Evolutionary conservation across 2,797 vertebrate species (phyloP).

Genomic region (Todus mexicanus): DNA sequence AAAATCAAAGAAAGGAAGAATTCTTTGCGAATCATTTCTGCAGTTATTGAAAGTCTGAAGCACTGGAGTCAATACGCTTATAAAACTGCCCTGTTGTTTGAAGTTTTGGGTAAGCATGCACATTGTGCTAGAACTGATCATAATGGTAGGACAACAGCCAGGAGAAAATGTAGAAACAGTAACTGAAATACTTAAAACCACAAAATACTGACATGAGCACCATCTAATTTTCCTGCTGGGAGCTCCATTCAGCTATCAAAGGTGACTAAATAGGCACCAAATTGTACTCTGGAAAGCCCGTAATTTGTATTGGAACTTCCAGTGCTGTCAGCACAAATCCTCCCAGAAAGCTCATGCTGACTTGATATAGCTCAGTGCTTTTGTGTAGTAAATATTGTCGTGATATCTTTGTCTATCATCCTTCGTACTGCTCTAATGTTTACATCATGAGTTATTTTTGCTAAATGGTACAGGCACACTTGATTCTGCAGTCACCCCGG

Average conservation of each 20-base stretch:
- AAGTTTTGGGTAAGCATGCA: slow-evolving; percentile 85
- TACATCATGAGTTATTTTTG: neutral
- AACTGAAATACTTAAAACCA: neutral
- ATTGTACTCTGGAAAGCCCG: neutral
- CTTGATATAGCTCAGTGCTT: neutral
- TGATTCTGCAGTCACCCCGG: slow-evolving; percentile 91
- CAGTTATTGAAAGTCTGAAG: slow-evolving; percentile 89
- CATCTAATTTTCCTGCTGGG: neutral
- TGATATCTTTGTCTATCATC: neutral
- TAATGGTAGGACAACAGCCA: neutral
- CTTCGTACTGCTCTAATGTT: neutral
- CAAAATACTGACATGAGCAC: neutral
- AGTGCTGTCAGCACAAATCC: neutral
- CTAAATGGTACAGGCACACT: slow-evolving; percentile 78
- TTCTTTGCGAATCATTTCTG: slow-evolving; percentile 87
- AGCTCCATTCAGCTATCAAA: neutral
- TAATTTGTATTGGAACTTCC: neutral
- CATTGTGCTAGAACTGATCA: neutral
- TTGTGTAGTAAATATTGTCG: neutral
- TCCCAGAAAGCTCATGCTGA: neutral
- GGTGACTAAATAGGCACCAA: neutral
- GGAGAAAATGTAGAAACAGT: neutral
- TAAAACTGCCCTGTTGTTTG: slow-evolving; percentile 84
- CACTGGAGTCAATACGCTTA: slow-evolving; percentile 88
- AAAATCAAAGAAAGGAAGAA: slow-evolving; percentile 75